phyloP scores from a whole-genome alignment of 2,797 vertebrate genomes.

The Leuciscus waleckii region DNA sequence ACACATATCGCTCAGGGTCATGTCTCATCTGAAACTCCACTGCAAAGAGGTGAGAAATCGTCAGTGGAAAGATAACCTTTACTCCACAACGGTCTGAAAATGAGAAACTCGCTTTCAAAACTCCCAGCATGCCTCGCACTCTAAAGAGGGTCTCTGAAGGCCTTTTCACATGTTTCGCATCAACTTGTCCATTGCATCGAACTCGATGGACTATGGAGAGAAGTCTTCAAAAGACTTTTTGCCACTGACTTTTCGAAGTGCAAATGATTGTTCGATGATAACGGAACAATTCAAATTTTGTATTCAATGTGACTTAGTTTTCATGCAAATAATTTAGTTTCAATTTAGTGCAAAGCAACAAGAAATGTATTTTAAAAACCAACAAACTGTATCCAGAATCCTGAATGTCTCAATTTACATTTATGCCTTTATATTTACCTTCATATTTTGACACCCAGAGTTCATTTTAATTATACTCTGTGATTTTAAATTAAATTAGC shows the following conservation, averaged over 20 bases:
- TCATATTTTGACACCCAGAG: not conserved
- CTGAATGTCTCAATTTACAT: not conserved
- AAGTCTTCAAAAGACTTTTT: not conserved
- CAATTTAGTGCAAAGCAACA: not conserved
- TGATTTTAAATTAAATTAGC: not conserved
- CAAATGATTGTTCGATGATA: not conserved
- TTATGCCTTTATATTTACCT: not conserved
- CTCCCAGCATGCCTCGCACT: slow-evolving; percentile 8
- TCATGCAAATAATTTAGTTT: not conserved
- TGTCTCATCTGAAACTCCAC: slow-evolving; percentile 32
- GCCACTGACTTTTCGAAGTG: not conserved
- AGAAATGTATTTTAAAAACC: not conserved
- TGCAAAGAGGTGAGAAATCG: slow-evolving; percentile 14
- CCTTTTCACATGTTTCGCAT: slow-evolving; percentile 6
- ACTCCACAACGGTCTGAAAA: slow-evolving; percentile 1
- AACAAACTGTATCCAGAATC: not conserved
- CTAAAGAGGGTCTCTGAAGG: not conserved
- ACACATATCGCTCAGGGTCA: slow-evolving; percentile 17
- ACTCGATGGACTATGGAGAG: not conserved
- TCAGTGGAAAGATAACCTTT: slow-evolving; percentile 38
- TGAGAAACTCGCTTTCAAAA: not conserved
- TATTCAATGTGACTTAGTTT: not conserved
- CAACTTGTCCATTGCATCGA: not conserved
- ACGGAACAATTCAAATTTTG: not conserved
- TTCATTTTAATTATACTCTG: not conserved